These are phyloP conservation scores for Leucozona laternaria DNA, from an alignment of 2,888 invertebrate species.

Conservation along the genomic window DNA sequence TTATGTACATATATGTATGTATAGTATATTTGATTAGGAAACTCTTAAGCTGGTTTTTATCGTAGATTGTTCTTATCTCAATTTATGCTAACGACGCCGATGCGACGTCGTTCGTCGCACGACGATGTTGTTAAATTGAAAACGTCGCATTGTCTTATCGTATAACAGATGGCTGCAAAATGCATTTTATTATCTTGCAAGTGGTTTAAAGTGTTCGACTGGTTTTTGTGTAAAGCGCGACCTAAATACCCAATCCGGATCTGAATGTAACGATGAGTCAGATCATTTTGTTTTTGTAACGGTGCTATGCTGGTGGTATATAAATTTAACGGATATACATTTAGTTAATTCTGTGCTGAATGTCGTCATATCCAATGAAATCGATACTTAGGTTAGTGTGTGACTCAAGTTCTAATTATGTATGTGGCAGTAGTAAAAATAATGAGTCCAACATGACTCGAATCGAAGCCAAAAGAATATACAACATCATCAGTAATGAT, in stretches of 20 bases:
- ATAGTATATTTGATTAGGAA: conserved; percentile 17
- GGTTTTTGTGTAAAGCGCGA: conserved; percentile 45
- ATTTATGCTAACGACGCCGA: conserved; percentile 22
- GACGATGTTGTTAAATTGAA: conserved; percentile 2
- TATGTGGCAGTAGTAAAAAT: not conserved
- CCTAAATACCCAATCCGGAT: conserved; percentile 48
- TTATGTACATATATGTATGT: not conserved
- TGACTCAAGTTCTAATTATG: conserved; percentile 15
- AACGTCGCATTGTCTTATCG: conserved; percentile 47
- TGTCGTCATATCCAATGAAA: conserved; percentile 9
- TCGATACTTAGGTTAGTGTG: not conserved
- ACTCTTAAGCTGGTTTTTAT: conserved; percentile 33
- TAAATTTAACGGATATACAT: not conserved
- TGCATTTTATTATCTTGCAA: conserved; percentile 47
- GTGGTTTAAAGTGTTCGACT: conserved; percentile 25
- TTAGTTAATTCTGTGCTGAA: conserved; percentile 14
- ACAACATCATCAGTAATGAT: not conserved
- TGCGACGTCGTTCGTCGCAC: not conserved
- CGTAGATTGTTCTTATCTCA: conserved; percentile 29
- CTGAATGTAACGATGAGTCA: conserved; percentile 45
- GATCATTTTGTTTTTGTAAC: not conserved
- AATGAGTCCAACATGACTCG: not conserved
- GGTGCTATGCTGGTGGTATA: not conserved
- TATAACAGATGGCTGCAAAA: conserved; percentile 52
- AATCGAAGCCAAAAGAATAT: not conserved